Evolutionary conservation across 2,113 vertebrate species (phyloP), one percentile per base, ranked within the genome.

Genomic region (Ariopsis seemanni): DNA sequence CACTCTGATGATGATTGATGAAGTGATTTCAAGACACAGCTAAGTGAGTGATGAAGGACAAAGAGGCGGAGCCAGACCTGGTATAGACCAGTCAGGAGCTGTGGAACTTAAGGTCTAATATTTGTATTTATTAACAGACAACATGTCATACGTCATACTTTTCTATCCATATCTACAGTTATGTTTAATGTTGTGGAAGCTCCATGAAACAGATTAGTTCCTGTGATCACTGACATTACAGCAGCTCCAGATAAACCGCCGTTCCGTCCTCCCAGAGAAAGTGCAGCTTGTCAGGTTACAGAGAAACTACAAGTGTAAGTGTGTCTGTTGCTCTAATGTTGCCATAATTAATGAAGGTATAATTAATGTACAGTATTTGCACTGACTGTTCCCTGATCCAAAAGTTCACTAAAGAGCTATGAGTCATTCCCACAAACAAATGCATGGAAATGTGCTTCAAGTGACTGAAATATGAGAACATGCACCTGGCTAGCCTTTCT

Each of bases 361-460:
- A 25, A 8, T 18, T 42, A 3, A 42, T 42, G 42, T 42, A 42
- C 42, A 42, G 15, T 30, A 3, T 9, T 67, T 17, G 42, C 17
- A 60, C 50, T 53, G 14, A 72, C 52, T 58, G n/a, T 82, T 55
- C 77, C 34, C n/a, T 83, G 63, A 53, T 55, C 74, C 14, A 52
- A 79, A 75, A 62, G n/a, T 53, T n/a, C 55, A n/a, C 55, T 83
- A 25, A 82, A 82, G n/a, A 50, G 11, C 34, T 55, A 42, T 65
- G 77, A 85, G 53, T 88, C 62, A 83, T 80, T 71, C 15, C 89
- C 86, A 80, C 74, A 88, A 84, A 58, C 84, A 90, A 90, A 88
- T 74, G n/a, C 11, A 86, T 88, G 84, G 34, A 90, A 84, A 85
- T 75, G 42, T 25, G 50, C 67, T 57, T 57, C 69, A 79, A 50